phyloP scores from a whole-genome alignment of 2,888 invertebrate genomes.

The Spialia ferax region DNA sequence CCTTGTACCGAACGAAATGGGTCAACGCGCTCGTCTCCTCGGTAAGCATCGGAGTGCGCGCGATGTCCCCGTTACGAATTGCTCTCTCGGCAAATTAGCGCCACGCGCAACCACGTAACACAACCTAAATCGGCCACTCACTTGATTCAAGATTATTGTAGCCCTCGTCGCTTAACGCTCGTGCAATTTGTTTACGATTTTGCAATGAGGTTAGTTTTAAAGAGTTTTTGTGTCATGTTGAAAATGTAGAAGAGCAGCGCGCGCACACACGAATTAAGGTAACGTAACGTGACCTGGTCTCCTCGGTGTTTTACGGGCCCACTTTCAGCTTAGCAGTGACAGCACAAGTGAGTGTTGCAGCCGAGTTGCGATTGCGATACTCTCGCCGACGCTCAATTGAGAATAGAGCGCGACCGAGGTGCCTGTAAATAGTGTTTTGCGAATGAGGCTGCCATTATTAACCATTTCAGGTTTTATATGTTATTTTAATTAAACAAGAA shows the following conservation, averaged over 20 bases:
- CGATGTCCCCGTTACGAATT: slow-evolving; percentile 78
- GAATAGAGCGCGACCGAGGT: slow-evolving; percentile 46
- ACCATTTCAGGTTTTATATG: background rate
- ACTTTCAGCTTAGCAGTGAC: slow-evolving; percentile 73
- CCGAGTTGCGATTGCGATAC: slow-evolving; percentile 55
- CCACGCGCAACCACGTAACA: slow-evolving; percentile 58
- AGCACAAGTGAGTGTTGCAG: slow-evolving; percentile 59
- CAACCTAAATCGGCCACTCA: slow-evolving; percentile 56
- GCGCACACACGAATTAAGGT: slow-evolving; percentile 58
- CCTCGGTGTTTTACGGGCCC: slow-evolving; percentile 71
- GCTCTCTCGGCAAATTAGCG: slow-evolving; percentile 77
- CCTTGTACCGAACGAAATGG: slow-evolving; percentile 79
- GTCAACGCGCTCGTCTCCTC: slow-evolving; percentile 73
- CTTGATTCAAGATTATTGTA: slow-evolving; percentile 42
- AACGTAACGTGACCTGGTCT: slow-evolving; percentile 68
- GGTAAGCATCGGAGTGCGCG: slow-evolving; percentile 65
- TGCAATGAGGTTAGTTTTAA: slow-evolving; percentile 22
- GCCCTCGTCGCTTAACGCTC: slow-evolving; percentile 42
- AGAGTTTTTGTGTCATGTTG: slow-evolving; percentile 22
- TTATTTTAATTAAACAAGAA: background rate
- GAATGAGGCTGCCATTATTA: slow-evolving; percentile 10
- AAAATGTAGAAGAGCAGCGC: slow-evolving; percentile 40
- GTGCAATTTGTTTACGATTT: slow-evolving; percentile 33
- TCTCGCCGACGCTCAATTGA: slow-evolving; percentile 51
- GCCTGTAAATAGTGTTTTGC: slow-evolving; percentile 11